Base-by-base conservation (phyloP, 1,140 invertebrate species). In the Drosophila pallidifrons region DNA sequence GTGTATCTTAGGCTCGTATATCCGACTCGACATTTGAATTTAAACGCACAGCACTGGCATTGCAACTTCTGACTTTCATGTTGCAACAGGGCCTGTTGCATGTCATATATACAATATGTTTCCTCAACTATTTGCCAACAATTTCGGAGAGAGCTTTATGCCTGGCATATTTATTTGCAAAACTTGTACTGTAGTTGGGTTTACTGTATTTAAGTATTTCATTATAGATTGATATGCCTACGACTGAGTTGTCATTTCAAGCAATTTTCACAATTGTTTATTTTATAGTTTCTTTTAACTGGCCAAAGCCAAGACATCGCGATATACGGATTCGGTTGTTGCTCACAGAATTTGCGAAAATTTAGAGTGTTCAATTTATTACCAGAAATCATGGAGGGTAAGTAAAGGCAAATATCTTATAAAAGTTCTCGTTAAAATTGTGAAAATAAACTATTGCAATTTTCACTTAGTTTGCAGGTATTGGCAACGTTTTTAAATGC, bases 61-160 rank as follows among this genome's bases (percentile, higher is more conserved):
- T 69, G 15, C 38, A 20, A 10, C 15, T 52, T 59, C n/a, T 15
- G 46, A 20, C 32, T 32, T 47, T n/a, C 15, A 5, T 41, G 32
- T 30, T 64, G 47, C 47, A 1, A 28, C 57, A 10, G 13, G 10
- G 47, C 66, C 72, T 75, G 35, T 75, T 75, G 58, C 72, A 75
- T 57, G 65, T 47, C 64, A 32, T 57, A 47, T 32, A 47, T n/a
- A 2, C 58, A 28, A 55, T 61, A 25, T 55, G 49, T 45, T 47
- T 46, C 15, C 58, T 49, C 61, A 72, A 72, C 69, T 58, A 66
- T 66, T 72, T 20, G 3, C n/a, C 38, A 70, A 38, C 60, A 64
- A 41, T 51, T 70, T 32, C 5, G 13, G 15, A 25, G 20, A 30
- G 35, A 41, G 54, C 7, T 16, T 47, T 47, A 2, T 32, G 8